Evolutionary conservation across 2,888 invertebrate genomes (phyloP).

Genomic region (Antheraea assamensis): DNA sequence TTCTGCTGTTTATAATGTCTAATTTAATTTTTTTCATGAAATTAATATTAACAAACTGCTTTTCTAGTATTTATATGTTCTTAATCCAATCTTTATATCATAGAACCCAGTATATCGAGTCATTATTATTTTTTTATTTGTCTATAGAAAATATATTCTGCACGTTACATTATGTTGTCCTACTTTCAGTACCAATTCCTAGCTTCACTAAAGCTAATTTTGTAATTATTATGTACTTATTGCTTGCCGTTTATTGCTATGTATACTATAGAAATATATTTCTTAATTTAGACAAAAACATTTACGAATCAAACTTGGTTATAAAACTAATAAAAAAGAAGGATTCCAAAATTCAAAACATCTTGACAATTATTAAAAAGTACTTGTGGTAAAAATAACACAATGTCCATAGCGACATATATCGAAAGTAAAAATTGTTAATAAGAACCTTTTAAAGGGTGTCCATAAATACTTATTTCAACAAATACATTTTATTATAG

Average conservation of each 20-base stretch:
- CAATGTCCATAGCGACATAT: not conserved
- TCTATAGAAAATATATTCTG: slow-evolving; percentile 79
- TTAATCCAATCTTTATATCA: slow-evolving; percentile 53
- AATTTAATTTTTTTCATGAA: slow-evolving; percentile 67
- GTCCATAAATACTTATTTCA: not conserved
- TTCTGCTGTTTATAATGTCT: slow-evolving; percentile 58
- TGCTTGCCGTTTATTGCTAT: slow-evolving; percentile 79
- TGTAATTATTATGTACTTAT: slow-evolving; percentile 64
- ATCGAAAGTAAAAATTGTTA: not conserved
- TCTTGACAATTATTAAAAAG: not conserved
- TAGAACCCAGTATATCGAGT: slow-evolving; percentile 64
- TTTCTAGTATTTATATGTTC: slow-evolving; percentile 40
- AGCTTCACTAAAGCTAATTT: slow-evolving; percentile 75
- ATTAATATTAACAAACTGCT: slow-evolving; percentile 73
- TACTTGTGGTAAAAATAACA: not conserved
- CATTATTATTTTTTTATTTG: slow-evolving; percentile 33
- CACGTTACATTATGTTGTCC: slow-evolving; percentile 60
- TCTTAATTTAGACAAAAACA: slow-evolving; percentile 37
- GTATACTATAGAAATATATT: slow-evolving; percentile 62
- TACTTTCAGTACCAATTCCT: slow-evolving; percentile 77
- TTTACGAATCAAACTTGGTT: slow-evolving; percentile 24
- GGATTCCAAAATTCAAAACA: slow-evolving; percentile 1
- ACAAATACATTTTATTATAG: not conserved
- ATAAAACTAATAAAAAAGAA: slow-evolving; percentile 5
- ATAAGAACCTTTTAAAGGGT: not conserved